phyloP scores from a whole-genome alignment of 2,888 invertebrate genomes.

The Caenorhabditis drosophilae region DNA sequence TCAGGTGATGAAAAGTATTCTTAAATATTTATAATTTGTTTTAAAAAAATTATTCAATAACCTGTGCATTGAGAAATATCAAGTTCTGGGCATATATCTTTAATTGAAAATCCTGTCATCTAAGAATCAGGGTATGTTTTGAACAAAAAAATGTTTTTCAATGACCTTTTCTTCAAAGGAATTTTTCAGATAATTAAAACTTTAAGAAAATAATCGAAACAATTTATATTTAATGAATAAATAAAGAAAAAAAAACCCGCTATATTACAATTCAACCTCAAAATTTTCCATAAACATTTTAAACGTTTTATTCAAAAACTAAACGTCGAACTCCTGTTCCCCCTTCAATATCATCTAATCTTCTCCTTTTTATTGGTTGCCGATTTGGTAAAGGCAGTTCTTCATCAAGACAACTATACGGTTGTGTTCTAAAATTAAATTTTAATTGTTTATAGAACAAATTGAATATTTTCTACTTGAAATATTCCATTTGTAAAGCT shows the following conservation, averaged over 20 bases:
- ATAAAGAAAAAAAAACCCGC: constrained; percentile 4
- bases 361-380: constrained; percentile 11
- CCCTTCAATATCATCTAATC: constrained; percentile 13
- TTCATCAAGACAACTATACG: constrained; percentile 61
- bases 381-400: constrained; percentile 61
- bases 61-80: not conserved
- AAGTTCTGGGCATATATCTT: not conserved
- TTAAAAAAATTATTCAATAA: too few relatives aligned
- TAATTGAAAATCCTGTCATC: not conserved
- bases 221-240: not conserved
- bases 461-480: constrained; percentile 29
- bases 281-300: too few relatives aligned
- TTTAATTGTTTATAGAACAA: not conserved
- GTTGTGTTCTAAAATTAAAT: constrained; percentile 36
- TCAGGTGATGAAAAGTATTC: too few relatives aligned
- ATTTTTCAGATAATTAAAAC: not conserved
- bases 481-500: constrained; percentile 59
- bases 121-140: too few relatives aligned
- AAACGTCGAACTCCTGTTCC: constrained; percentile 13
- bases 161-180: too few relatives aligned
- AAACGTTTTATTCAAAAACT: constrained; percentile 23
- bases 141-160: too few relatives aligned
- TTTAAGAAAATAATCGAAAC: not conserved
- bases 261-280: too few relatives aligned
- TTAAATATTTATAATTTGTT: too few relatives aligned